These are phyloP conservation scores for Porites divaricata DNA, from an alignment of 92 coral and sea anemone species.

Conservation along the genomic window DNA sequence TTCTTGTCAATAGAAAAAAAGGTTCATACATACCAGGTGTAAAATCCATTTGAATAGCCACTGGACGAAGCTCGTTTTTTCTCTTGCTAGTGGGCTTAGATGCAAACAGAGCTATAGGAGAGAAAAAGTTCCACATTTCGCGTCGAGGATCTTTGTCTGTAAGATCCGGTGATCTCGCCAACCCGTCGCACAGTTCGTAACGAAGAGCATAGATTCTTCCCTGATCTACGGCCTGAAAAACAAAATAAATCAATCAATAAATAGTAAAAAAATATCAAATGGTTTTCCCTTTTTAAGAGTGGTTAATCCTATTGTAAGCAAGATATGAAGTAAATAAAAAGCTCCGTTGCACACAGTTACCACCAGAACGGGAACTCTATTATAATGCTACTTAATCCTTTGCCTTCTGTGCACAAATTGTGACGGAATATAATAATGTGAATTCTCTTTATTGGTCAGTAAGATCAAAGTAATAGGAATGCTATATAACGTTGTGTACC, in stretches of 20 bases:
- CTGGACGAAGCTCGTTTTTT: conserved; percentile 53
- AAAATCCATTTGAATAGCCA: conserved; percentile 72
- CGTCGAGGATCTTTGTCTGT: conserved; percentile 54
- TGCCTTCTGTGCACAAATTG: too few relatives aligned
- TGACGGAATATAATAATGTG: too few relatives aligned
- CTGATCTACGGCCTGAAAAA: conserved; percentile 48
- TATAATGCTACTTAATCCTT: too few relatives aligned
- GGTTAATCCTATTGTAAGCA: too few relatives aligned
- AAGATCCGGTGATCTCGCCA: conserved; percentile 47
- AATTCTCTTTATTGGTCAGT: too few relatives aligned
- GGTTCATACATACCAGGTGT: conserved; percentile 17
- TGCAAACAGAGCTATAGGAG: conserved; percentile 78
- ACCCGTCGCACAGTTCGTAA: conserved; percentile 58
- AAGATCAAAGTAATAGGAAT: too few relatives aligned
- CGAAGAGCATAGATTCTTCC: conserved; percentile 61
- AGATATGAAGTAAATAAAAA: too few relatives aligned
- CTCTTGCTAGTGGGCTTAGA: conserved; percentile 4
- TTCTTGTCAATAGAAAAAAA: not conserved
- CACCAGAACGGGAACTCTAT: too few relatives aligned
- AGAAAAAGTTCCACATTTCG: conserved; percentile 55
- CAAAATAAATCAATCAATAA: not conserved
- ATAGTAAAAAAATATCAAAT: not conserved
- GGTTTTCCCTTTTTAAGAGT: too few relatives aligned
- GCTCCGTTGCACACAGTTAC: too few relatives aligned
- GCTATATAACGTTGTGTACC: too few relatives aligned